A percentile compares a stretch with the other conserved stretches of the same genome.
Evolutionary conservation across 1,140 invertebrate genomes (phyloP).

Genomic region (Cryptotermes secundus): DNA sequence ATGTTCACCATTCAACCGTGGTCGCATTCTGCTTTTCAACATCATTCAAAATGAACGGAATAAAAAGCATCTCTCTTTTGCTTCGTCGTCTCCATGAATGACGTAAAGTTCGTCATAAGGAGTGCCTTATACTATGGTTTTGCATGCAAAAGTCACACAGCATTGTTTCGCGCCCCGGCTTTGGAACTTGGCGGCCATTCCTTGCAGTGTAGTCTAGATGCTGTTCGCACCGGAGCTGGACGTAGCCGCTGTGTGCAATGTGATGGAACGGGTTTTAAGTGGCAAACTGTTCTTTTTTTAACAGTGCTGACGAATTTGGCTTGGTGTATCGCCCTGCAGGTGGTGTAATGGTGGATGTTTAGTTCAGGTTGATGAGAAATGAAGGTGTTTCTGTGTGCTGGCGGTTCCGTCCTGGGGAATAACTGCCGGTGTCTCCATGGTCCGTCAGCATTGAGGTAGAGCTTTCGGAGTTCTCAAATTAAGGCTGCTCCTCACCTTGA

Average conservation of each 20-base stretch:
- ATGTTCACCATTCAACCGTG: background rate
- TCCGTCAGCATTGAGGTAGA: background rate
- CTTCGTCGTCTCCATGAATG: slow-evolving; percentile 23
- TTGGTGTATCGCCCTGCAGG: background rate
- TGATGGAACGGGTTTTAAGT: background rate
- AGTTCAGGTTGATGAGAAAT: background rate
- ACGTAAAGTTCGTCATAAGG: slow-evolving; percentile 27
- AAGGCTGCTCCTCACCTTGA: too few species aligned
- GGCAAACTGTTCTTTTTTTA: background rate
- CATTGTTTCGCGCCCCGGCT: slow-evolving; percentile 21
- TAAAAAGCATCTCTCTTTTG: slow-evolving; percentile 29
- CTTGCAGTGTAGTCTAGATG: background rate
- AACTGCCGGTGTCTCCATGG: background rate
- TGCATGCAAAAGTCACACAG: slow-evolving; percentile 30
- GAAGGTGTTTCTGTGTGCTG: background rate
- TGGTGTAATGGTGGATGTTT: background rate
- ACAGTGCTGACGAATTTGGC: background rate
- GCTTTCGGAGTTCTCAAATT: too few species aligned
- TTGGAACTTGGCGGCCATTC: background rate
- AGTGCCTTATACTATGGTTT: slow-evolving; percentile 28
- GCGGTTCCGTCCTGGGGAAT: background rate
- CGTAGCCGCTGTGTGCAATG: background rate
- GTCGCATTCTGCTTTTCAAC: slow-evolving; percentile 14
- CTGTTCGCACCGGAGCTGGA: slow-evolving; percentile 8
- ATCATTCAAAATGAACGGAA: slow-evolving; percentile 29